Evolutionary conservation across 1,140 invertebrate genomes (phyloP).

Genomic region (Drosophila insularis): DNA sequence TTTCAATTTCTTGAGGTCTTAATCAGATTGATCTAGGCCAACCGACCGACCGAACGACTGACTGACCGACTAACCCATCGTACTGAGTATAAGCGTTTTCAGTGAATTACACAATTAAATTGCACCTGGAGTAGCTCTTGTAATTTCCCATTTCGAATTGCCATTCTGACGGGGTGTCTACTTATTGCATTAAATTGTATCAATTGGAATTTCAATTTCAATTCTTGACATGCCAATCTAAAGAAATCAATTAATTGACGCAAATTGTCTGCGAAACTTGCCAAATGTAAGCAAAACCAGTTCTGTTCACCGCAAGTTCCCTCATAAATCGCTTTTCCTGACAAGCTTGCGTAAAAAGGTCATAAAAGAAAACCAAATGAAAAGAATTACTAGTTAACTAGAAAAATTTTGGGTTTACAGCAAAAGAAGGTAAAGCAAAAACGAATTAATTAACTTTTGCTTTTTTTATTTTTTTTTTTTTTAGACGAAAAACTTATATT

Average conservation of each 20-base stretch:
- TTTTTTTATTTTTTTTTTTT: conserved; percentile 15
- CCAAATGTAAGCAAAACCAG: conserved; percentile 48
- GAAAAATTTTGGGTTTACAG: conserved; percentile 1
- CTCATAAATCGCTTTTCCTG: background rate
- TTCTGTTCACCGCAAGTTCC: too few species aligned
- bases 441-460: conserved; percentile 65
- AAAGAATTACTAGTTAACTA: background rate
- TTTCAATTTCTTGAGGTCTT: conserved; percentile 1
- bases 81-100: background rate
- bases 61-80: background rate
- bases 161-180: conserved; percentile 17
- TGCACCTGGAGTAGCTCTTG: background rate
- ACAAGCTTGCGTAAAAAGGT: conserved; percentile 15
- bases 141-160: conserved; percentile 19
- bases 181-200: conserved; percentile 56
- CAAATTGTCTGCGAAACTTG: conserved; percentile 72
- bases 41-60: background rate
- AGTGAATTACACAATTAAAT: conserved; percentile 4
- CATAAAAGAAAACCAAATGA: conserved; percentile 42
- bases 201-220: conserved; percentile 31
- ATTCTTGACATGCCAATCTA: conserved; percentile 17
- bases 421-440: conserved; percentile 16
- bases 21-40: conserved; percentile 3
- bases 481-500: conserved; percentile 45
- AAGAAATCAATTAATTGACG: conserved; percentile 74